phyloP scores from a whole-genome alignment of 2,888 invertebrate genomes.

The Lamproptera curius region DNA sequence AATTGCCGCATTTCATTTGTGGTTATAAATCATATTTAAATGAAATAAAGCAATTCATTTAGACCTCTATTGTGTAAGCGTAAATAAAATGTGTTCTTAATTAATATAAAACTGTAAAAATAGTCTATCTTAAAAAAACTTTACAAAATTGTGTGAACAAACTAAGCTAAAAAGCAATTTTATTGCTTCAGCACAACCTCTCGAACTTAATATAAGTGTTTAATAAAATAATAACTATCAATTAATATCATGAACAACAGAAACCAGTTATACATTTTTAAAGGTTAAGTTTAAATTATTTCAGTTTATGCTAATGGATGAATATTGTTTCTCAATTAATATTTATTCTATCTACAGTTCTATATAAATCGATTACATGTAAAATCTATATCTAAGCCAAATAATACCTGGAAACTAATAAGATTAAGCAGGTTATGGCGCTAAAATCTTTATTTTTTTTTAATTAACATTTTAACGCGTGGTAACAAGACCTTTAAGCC shows the following conservation, averaged over 20 bases:
- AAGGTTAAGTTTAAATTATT: slow-evolving; percentile 27
- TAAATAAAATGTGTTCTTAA: slow-evolving; percentile 22
- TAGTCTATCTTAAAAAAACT: slow-evolving; percentile 18
- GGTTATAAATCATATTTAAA: slow-evolving; percentile 39
- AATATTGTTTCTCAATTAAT: slow-evolving; percentile 35
- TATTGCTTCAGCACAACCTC: slow-evolving; percentile 67
- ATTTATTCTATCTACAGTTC: slow-evolving; percentile 66
- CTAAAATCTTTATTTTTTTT: too few relatives aligned
- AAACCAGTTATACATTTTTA: slow-evolving; percentile 7
- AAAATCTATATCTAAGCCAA: too few relatives aligned
- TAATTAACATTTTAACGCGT: too few relatives aligned
- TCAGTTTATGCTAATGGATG: slow-evolving; percentile 40
- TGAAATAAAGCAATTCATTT: slow-evolving; percentile 53
- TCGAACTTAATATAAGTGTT: slow-evolving; percentile 38
- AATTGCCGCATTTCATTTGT: slow-evolving; percentile 57
- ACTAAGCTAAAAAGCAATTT: slow-evolving; percentile 50
- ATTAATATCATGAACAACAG: slow-evolving; percentile 24
- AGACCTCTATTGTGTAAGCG: slow-evolving; percentile 32
- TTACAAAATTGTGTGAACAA: slow-evolving; percentile 29
- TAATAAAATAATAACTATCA: slow-evolving; percentile 15
- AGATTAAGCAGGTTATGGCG: too few relatives aligned
- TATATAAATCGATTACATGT: too few relatives aligned
- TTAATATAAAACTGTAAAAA: slow-evolving; percentile 11
- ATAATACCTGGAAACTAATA: too few relatives aligned
- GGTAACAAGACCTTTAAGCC: too few relatives aligned